Base-by-base conservation (phyloP, 2,113 vertebrate genomes). In the Macrotis lagotis region DNA sequence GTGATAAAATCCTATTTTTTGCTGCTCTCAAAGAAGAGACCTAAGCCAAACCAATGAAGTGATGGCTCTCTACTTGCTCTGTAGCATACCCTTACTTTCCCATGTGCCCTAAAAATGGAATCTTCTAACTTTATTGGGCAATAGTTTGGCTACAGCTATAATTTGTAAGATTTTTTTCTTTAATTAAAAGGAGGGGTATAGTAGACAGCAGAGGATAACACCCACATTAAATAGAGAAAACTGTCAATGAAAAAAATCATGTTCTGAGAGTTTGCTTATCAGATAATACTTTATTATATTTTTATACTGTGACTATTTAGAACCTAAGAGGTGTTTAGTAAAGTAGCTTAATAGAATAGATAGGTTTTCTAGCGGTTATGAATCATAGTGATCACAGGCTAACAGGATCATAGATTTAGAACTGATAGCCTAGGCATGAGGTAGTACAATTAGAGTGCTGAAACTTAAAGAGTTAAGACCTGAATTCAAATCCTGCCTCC, bases 1-100 rank as follows among this genome's bases (percentile, higher is more conserved):
- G 83, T 53, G 92, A 95, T 50, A 92, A 93, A 92, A 52, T 0
- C 90, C 74, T 48, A 91, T 51, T 90, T 49, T n/a, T 91, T 90
- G 48, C 89, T 25, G 19, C 11, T 83, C 66, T 90, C 48, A 49
- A 90, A 2, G 11, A 5, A 22, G 92, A 3, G 91, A 8, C 3
- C 0, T 3, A 48, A 14, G 50, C 48, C 50, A n/a, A 44, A 14
- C 10, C 1, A 74, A 92, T 1, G 1, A 25, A 95, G 49, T 0
- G 2, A 14, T 25, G 91, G 90, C 14, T 74, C 16, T 11, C 0
- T 19, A 8, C 25, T 49, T 25, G 50, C 44, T 83, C 66, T 83
- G 66, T 22, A 16, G 91, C 91, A 7, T 25, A 3, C 48, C 7
- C 74, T 31, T 51, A 3, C 0, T 83, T 28, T 74, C 53, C 93